These are phyloP conservation scores for Micronycteris hirsuta DNA, from an alignment of 2,113 vertebrate species.

Conservation along the genomic window DNA sequence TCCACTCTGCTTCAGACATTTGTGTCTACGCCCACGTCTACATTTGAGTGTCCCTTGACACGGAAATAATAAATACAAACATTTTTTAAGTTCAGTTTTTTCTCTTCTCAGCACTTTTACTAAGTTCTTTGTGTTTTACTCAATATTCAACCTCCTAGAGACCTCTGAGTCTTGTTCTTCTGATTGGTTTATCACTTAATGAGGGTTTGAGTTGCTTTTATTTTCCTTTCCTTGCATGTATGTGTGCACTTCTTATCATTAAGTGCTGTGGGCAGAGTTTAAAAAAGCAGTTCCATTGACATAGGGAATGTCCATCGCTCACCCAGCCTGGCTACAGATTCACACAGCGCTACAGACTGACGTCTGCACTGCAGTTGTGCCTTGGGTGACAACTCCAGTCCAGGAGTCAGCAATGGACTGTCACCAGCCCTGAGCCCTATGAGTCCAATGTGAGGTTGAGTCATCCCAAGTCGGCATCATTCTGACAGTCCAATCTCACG, in stretches of 20 bases:
- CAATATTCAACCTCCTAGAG: not conserved
- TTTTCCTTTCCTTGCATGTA: not conserved
- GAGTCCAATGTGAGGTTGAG: not conserved
- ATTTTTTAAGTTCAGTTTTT: not conserved
- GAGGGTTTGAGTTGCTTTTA: not conserved
- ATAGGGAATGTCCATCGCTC: not conserved
- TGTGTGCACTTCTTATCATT: not conserved
- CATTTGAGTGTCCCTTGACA: not conserved
- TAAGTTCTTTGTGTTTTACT: not conserved
- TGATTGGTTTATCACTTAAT: not conserved
- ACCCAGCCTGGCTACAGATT: not conserved
- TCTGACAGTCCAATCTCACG: not conserved
- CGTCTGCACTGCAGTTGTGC: not conserved
- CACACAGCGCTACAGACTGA: not conserved
- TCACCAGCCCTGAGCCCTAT: not conserved
- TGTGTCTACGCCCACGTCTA: not conserved
- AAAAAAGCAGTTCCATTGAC: not conserved
- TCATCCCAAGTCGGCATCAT: not conserved
- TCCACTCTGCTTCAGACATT: not conserved
- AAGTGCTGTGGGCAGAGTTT: not conserved
- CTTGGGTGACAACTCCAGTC: not conserved
- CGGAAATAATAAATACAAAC: not conserved
- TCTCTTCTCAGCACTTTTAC: not conserved
- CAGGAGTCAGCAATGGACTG: not conserved
- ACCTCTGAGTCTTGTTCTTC: not conserved